Percentiles rank a stretch among this genome's conserved stretches.
Conservation (phyloP, 2,888 invertebrate species). For the Caenorhabditis sp. region DNA sequence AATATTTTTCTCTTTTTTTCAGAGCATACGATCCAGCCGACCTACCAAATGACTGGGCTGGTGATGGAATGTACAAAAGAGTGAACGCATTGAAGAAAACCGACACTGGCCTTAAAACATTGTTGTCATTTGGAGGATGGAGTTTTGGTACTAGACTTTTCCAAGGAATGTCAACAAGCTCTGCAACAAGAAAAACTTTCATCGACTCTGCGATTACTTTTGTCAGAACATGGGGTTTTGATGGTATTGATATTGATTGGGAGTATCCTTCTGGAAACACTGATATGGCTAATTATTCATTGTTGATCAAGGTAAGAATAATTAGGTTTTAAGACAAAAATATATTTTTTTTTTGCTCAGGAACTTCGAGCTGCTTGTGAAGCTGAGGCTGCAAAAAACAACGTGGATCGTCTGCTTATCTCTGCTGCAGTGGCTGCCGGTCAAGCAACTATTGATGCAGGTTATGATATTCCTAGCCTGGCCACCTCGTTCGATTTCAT, state of each 20-base stretch:
- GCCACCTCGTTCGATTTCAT: conserved; percentile 64
- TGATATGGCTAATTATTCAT: conserved; percentile 62
- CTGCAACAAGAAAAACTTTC: conserved; percentile 74
- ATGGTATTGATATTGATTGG: conserved; percentile 73
- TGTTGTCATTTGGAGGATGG: conserved; percentile 95
- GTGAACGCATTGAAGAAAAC: conserved; percentile 85
- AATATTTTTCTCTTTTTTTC: conserved; percentile 16
- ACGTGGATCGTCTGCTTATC: conserved; percentile 77
- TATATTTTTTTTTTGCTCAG: neutral
- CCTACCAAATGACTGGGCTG: conserved; percentile 83
- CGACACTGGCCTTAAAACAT: conserved; percentile 87
- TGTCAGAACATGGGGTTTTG: conserved; percentile 70
- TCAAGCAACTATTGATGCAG: conserved; percentile 86
- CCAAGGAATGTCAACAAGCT: conserved; percentile 64
- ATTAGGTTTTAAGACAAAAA: conserved; percentile 2
- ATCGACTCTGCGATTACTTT: conserved; percentile 74
- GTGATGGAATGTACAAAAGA: conserved; percentile 86
- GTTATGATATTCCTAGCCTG: conserved; percentile 79
- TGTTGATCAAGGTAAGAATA: conserved; percentile 53
- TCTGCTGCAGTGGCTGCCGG: conserved; percentile 88
- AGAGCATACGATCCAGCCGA: conserved; percentile 71
- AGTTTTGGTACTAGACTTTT: conserved; percentile 83
- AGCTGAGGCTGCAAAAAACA: conserved; percentile 51
- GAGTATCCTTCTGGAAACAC: conserved; percentile 74
- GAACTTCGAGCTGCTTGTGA: conserved; percentile 64